Percentiles rank a stretch among this genome's conserved stretches.
These are phyloP conservation scores for Ophonus ardosiacus DNA, from an alignment of 2,888 invertebrate genomes.

Conservation along the genomic window DNA sequence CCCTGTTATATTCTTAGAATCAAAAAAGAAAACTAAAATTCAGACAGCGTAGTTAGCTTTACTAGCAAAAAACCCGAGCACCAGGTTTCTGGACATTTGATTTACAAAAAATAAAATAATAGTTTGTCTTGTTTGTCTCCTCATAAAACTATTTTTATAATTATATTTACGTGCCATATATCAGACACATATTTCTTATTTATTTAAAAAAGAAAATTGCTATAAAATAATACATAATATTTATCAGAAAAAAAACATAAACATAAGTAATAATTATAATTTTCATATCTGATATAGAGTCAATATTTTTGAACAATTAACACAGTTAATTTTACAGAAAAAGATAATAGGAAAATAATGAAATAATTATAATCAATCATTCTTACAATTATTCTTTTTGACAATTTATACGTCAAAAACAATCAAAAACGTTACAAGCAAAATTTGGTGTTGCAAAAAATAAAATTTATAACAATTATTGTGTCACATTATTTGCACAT, in stretches of 20 bases:
- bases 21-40: slow-evolving; percentile 3
- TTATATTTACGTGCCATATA: too few species aligned
- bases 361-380: slow-evolving; percentile 2
- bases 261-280: neutral
- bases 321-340: neutral
- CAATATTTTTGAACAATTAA: neutral
- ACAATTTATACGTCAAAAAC: neutral
- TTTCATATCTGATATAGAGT: neutral
- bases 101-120: neutral
- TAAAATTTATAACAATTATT: too few species aligned
- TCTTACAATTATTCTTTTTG: neutral
- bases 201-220: too few species aligned
- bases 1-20: neutral
- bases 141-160: too few species aligned
- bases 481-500: too few species aligned
- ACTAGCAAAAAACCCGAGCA: neutral
- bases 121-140: too few species aligned
- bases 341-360: neutral
- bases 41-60: neutral
- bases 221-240: too few species aligned
- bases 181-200: too few species aligned
- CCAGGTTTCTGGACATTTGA: neutral
- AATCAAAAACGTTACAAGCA: neutral
- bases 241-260: neutral
- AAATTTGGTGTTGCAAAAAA: neutral